These are phyloP conservation scores for Marronus borbonicus DNA, from an alignment of 2,888 invertebrate genomes.

Conservation along the genomic window DNA sequence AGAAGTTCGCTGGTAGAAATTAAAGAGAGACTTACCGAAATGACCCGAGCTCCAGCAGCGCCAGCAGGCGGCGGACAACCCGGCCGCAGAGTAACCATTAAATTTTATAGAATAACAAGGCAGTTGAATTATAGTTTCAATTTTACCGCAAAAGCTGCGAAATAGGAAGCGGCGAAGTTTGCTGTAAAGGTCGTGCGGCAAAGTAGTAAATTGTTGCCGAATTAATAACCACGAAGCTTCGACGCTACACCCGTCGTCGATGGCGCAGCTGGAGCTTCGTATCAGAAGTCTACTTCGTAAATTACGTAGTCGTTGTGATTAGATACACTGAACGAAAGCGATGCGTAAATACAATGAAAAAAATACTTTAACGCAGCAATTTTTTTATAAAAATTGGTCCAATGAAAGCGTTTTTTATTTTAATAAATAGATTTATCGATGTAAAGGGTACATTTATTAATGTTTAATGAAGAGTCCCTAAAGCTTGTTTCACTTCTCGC, in stretches of 20 bases:
- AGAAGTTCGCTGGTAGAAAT: slow-evolving; percentile 15
- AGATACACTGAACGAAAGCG: neutral
- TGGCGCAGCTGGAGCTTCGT: neutral
- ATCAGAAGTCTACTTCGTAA: neutral
- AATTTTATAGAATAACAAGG: slow-evolving; percentile 43
- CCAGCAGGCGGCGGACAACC: neutral
- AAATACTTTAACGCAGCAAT: too few species aligned
- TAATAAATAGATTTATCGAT: too few species aligned
- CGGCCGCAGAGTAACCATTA: slow-evolving; percentile 4
- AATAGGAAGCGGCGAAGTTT: slow-evolving; percentile 18
- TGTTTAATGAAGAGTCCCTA: too few species aligned
- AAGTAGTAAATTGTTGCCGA: slow-evolving; percentile 26
- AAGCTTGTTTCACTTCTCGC: too few species aligned
- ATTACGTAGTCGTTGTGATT: neutral
- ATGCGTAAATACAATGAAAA: too few species aligned
- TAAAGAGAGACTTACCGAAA: slow-evolving; percentile 31
- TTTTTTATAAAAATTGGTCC: too few species aligned
- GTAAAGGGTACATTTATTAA: too few species aligned
- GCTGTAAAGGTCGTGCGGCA: slow-evolving; percentile 7
- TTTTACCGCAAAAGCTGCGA: slow-evolving; percentile 37
- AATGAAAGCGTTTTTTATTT: too few species aligned
- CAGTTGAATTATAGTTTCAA: slow-evolving; percentile 46
- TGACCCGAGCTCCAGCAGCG: slow-evolving; percentile 1
- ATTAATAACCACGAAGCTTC: slow-evolving; percentile 30
- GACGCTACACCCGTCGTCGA: neutral